phyloP scores from a whole-genome alignment of 2,113 vertebrate species.

The Hoplias malabaricus region DNA sequence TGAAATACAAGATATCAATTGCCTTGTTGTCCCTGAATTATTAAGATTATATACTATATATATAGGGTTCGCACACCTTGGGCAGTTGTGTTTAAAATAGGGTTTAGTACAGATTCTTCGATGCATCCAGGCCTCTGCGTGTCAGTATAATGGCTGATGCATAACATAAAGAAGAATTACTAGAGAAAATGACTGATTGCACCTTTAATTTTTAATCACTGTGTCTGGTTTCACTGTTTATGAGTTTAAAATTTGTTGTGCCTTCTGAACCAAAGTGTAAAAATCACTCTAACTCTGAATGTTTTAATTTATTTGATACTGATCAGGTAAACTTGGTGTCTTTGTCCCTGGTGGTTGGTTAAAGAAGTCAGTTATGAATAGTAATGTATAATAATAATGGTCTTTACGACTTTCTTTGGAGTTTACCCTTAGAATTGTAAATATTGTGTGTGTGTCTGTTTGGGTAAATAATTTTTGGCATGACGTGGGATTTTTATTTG shows the following conservation, averaged over 20 bases:
- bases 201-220: too few relatives aligned
- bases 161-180: too few relatives aligned
- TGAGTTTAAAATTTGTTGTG: background rate
- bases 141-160: too few relatives aligned
- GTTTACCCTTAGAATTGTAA: background rate
- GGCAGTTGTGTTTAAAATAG: too few relatives aligned
- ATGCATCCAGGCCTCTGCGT: too few relatives aligned
- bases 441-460: background rate
- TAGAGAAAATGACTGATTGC: too few relatives aligned
- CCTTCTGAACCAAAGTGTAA: background rate
- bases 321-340: background rate
- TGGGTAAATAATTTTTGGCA: background rate
- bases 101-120: too few relatives aligned
- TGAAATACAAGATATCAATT: too few relatives aligned
- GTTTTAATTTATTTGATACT: background rate
- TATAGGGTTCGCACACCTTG: too few relatives aligned
- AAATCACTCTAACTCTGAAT: background rate
- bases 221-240: background rate
- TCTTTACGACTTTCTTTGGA: background rate
- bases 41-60: too few relatives aligned
- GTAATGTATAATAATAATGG: background rate
- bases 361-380: background rate
- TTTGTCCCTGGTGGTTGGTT: background rate
- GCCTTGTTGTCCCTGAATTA: too few relatives aligned
- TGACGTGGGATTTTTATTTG: background rate